Base-by-base conservation (phyloP, 2,888 invertebrate species). In the Coremacera marginata region DNA sequence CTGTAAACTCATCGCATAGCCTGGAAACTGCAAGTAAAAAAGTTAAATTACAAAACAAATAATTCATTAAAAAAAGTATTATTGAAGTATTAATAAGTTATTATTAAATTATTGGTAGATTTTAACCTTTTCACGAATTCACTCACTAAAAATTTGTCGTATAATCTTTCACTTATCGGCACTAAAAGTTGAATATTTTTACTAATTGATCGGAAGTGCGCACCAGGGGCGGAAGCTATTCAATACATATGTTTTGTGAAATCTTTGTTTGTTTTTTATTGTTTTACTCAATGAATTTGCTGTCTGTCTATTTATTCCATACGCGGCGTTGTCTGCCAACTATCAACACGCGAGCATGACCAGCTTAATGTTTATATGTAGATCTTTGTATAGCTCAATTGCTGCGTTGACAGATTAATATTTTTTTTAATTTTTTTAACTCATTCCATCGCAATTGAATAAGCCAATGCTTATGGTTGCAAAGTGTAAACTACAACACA, bases 1-100 rank as follows among this genome's bases (percentile, higher is more conserved):
- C 90, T 94, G 92, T 83, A 97, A 91, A 88, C 94, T 93, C 95
- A 95, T 95, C 79, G 19, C 68, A 25, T 5, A 67, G 67, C 49
- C 19, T 49, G 52, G 19, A 70, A 60, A 11, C 22, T 57, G 44
- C 25, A 55, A 52, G 37, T 71, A 70, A 37, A 60, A 11, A 62
- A 51, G 65, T 65, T n/a, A 55, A 62, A 9, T 16, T 16, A 25
- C 3, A 68, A 68, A 51, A 49, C 1, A 51, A 57, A 16, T 5
- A 57, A 7, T 31, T n/a, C 25, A 37, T 14, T 14, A 8, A 34
- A 57, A 16, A 31, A 16, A 67, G n/a, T 25, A 63, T 4, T 4
- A 31, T 31, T 4, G 31, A n/a, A n/a, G n/a, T n/a, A n/a, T n/a
- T n/a, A n/a, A n/a, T n/a, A n/a, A n/a, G n/a, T n/a, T n/a, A n/a